Evolutionary conservation across 2,888 invertebrate genomes (phyloP).

Genomic region (Eucriotettix oculatus): DNA sequence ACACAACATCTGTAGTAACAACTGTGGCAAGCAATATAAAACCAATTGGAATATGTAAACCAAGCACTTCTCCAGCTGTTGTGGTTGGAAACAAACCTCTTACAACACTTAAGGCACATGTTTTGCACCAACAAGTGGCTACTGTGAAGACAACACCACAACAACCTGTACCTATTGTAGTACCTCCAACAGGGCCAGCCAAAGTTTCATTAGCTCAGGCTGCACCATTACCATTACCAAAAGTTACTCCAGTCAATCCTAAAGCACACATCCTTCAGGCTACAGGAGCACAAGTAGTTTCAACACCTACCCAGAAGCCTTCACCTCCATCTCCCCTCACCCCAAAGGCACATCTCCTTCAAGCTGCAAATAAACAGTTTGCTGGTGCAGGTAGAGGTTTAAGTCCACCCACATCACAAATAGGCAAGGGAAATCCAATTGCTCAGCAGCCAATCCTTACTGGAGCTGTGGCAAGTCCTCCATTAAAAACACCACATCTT

Average conservation of each 20-base stretch:
- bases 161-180: slow-evolving; percentile 23
- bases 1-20: slow-evolving; percentile 10
- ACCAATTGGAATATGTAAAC: slow-evolving; percentile 10
- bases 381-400: background rate
- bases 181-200: slow-evolving; percentile 13
- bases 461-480: slow-evolving; percentile 36
- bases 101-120: slow-evolving; percentile 10
- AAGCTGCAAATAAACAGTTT: slow-evolving; percentile 26
- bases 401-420: slow-evolving; percentile 9
- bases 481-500: slow-evolving; percentile 28
- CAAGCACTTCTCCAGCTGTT: slow-evolving; percentile 3
- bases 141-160: slow-evolving; percentile 23
- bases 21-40: slow-evolving; percentile 16
- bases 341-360: slow-evolving; percentile 27
- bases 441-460: slow-evolving; percentile 14
- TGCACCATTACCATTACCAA: slow-evolving; percentile 1
- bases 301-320: background rate
- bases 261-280: slow-evolving; percentile 22
- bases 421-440: slow-evolving; percentile 17
- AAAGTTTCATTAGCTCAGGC: background rate
- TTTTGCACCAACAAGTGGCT: slow-evolving; percentile 15
- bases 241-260: slow-evolving; percentile 18
- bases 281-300: background rate
- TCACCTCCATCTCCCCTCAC: background rate
- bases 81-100: slow-evolving; percentile 12